Evolutionary conservation across 2,797 vertebrate genomes (phyloP).

Genomic region (Vipera latastei): DNA sequence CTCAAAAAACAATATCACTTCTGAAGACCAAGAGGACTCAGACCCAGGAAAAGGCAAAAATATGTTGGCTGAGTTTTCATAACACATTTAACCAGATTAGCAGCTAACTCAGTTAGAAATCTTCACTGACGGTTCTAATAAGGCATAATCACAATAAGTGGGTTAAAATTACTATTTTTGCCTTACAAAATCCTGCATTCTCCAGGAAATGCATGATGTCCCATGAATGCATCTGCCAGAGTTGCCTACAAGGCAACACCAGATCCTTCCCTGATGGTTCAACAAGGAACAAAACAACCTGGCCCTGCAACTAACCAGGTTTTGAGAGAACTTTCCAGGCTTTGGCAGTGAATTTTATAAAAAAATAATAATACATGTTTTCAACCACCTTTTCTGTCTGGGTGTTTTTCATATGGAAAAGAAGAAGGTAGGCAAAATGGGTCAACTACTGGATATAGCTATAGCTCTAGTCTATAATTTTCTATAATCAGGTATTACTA

Average conservation of each 20-base stretch:
- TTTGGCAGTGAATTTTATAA: too few relatives aligned
- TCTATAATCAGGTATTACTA: neutral
- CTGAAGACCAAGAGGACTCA: neutral
- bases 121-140: neutral
- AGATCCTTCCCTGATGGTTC: too few relatives aligned
- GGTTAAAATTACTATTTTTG: neutral
- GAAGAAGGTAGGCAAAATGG: neutral
- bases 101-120: neutral
- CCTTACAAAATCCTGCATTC: neutral
- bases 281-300: too few relatives aligned
- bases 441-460: neutral
- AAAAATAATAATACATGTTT: too few relatives aligned
- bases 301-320: too few relatives aligned
- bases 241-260: too few relatives aligned
- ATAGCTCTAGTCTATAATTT: neutral
- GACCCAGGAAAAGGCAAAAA: neutral
- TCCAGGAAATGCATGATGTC: neutral
- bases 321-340: too few relatives aligned
- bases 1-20: neutral
- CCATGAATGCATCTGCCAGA: neutral
- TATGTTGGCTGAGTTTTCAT: neutral
- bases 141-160: neutral
- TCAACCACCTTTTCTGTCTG: too few relatives aligned
- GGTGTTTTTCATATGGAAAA: too few relatives aligned
- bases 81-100: neutral